Base-by-base conservation (phyloP, 2,888 invertebrate genomes). In the Mesoligia furuncula region DNA sequence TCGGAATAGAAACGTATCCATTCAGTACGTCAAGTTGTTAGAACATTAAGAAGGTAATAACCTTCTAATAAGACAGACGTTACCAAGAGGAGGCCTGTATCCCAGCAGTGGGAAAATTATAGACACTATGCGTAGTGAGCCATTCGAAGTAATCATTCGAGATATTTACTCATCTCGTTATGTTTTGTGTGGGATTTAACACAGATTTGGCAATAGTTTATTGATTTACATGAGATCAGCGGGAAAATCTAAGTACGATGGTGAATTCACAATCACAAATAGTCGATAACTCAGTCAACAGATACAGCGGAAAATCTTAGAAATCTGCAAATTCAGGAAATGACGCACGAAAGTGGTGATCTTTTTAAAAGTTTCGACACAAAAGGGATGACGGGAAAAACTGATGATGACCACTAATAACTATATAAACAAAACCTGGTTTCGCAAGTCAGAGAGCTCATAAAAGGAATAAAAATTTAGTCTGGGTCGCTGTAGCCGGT, bases 181-280 rank as follows among this genome's bases (percentile, higher is more conserved):
- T 65, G n/a, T n/a, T 62, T 39, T 71, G 61, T 17, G 61, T 70
- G 36, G 39, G 73, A 66, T 69, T 66, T 77, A 80, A 71, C 72
- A 74, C 39, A 36, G 13, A 20, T 71, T 42, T 62, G 24, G 54
- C 36, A 67, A 61, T 70, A 20, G 36, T 45, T 67, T 84, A 59
- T 84, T 79, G 57, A 61, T 39, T 75, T 59, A 42, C 1, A 65
- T 84, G 84, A 81, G 75, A 79, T 84, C 84, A 84, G 75, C 17
- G 61, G 7, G 39, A 59, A 75, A 77, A 81, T 84, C 39, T 81
- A 39, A 65, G 71, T 71, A 64, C 27, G 42, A 77, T 59, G 13
- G 15, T 24, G 7, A 8, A 64, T 57, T 57, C 15, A 67, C 62
- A 51, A 57, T n/a, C n/a, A n/a, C n/a, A n/a, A n/a, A n/a, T 42